A percentile compares a stretch with the other conserved stretches of the same genome.
phyloP scores from a whole-genome alignment of 2,888 invertebrate genomes.

The Nephrocerus scutellatus region DNA sequence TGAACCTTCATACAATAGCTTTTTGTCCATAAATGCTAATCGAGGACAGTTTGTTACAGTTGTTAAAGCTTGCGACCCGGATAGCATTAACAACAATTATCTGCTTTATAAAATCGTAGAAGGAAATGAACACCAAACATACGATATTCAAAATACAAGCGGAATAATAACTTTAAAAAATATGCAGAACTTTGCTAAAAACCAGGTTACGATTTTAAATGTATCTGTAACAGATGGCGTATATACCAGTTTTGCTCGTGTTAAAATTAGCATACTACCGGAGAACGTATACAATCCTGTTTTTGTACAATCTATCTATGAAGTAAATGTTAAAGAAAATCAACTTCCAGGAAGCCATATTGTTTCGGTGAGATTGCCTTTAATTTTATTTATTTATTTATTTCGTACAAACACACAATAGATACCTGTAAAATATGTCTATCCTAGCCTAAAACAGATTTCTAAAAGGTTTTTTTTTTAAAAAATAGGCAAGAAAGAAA shows the following conservation, averaged over 20 bases:
- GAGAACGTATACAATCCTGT: conserved; percentile 73
- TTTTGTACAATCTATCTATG: conserved; percentile 70
- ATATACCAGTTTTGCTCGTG: conserved; percentile 79
- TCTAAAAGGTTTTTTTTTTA: too few species aligned
- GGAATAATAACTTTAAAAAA: conserved; percentile 65
- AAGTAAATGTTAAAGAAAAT: conserved; percentile 77
- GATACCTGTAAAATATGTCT: too few species aligned
- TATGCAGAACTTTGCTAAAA: conserved; percentile 64
- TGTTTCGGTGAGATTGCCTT: conserved; percentile 51
- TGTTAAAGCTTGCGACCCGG: conserved; percentile 82
- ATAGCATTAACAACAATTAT: conserved; percentile 66
- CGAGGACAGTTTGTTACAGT: conserved; percentile 83
- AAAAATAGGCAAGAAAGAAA: too few species aligned
- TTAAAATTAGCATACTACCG: conserved; percentile 70
- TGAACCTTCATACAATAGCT: conserved; percentile 69
- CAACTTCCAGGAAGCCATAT: conserved; percentile 68
- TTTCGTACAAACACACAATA: too few species aligned
- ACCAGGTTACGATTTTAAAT: conserved; percentile 65
- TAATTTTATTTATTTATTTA: too few species aligned
- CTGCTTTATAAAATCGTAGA: conserved; percentile 75
- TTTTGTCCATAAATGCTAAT: conserved; percentile 71
- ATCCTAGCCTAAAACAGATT: too few species aligned
- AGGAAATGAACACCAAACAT: conserved; percentile 71
- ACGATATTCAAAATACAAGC: conserved; percentile 56
- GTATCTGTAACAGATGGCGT: conserved; percentile 94